phyloP scores from a whole-genome alignment of 1,140 invertebrate genomes.

The Zaprionus vittiger region DNA sequence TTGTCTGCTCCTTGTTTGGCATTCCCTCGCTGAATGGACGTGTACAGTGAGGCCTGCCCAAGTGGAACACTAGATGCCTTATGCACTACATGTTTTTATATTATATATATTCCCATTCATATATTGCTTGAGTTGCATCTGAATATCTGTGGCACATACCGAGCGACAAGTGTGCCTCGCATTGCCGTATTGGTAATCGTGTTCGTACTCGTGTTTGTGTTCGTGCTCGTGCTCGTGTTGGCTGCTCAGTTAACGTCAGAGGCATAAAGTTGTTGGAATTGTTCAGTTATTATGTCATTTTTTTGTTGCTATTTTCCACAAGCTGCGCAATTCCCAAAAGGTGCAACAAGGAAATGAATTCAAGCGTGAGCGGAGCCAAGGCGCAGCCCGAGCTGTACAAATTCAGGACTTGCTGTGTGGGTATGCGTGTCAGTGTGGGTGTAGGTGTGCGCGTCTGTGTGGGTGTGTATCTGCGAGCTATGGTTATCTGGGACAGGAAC shows the following conservation, averaged over 20 bases:
- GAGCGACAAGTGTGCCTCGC: background rate
- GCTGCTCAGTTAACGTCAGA: constrained; percentile 1
- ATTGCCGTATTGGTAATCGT: background rate
- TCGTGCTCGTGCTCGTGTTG: background rate
- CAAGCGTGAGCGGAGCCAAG: constrained; percentile 26
- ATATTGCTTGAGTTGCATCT: background rate
- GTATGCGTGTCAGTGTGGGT: constrained; percentile 1
- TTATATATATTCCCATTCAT: background rate
- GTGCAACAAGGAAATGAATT: constrained; percentile 44
- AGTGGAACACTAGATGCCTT: background rate
- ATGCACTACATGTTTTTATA: background rate
- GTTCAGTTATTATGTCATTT: constrained; percentile 40
- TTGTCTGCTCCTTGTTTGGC: constrained; percentile 4
- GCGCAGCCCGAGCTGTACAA: background rate
- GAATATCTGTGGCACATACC: background rate
- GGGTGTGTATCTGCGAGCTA: background rate
- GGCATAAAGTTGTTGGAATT: constrained; percentile 25
- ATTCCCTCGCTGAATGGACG: background rate
- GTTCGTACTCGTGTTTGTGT: background rate
- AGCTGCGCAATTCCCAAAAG: constrained; percentile 41
- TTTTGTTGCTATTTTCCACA: constrained; percentile 33
- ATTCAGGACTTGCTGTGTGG: constrained; percentile 8
- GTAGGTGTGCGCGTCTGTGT: constrained; percentile 1
- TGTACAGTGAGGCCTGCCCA: background rate
- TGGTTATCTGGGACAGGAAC: constrained; percentile 26